Evolutionary conservation across 2,113 vertebrate genomes (phyloP).

Genomic region (Serilophus lunatus): DNA sequence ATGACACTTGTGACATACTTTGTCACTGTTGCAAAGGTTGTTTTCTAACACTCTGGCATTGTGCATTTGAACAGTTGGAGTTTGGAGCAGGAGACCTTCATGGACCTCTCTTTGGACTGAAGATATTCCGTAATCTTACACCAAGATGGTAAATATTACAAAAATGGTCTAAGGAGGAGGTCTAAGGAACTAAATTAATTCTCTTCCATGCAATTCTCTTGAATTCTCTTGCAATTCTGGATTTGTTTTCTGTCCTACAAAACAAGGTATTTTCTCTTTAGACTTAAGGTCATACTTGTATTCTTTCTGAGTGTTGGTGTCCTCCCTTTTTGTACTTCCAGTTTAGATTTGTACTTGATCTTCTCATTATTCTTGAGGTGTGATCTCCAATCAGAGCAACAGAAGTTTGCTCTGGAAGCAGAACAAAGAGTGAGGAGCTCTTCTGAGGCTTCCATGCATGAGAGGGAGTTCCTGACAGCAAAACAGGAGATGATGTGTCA

Average conservation of each 20-base stretch:
- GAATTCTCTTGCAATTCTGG: neutral
- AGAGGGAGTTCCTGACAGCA: neutral
- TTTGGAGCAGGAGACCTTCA: slow-evolving; percentile 93
- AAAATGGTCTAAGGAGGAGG: neutral
- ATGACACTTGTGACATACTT: neutral
- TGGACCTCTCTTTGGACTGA: slow-evolving; percentile 90
- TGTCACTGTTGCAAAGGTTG: neutral
- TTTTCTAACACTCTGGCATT: neutral
- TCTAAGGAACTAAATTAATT: neutral
- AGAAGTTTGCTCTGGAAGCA: neutral
- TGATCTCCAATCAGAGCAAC: neutral
- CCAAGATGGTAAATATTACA: slow-evolving; percentile 82
- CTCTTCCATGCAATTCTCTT: neutral
- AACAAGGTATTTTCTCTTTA: neutral
- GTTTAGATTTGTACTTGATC: neutral
- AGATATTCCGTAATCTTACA: slow-evolving; percentile 95
- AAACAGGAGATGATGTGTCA: neutral
- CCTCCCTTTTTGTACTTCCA: neutral
- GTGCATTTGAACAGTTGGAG: slow-evolving; percentile 81
- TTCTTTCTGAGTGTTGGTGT: neutral
- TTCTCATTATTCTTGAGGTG: neutral
- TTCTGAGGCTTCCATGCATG: neutral
- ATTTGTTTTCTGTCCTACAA: neutral
- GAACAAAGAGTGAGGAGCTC: neutral
- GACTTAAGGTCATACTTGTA: neutral